Evolutionary conservation across 1,140 invertebrate species (phyloP).

Genomic region (Diachasma alloeum): DNA sequence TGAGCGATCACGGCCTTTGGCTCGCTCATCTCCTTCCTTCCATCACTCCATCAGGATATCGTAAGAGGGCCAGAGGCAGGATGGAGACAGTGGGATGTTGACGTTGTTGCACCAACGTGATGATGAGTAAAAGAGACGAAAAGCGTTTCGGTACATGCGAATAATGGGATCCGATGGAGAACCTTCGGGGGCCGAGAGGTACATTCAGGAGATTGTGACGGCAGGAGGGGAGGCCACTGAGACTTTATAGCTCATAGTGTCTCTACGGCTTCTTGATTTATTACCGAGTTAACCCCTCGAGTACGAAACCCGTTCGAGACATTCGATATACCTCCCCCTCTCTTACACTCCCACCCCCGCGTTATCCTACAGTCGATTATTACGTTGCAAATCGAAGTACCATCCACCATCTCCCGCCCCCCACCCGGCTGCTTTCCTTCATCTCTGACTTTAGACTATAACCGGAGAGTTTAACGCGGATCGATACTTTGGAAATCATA

Average conservation of each 20-base stretch:
- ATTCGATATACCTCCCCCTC: slow-evolving; percentile 40
- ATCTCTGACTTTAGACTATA: not conserved
- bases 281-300: slow-evolving; percentile 58
- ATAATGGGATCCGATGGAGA: slow-evolving; percentile 57
- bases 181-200: slow-evolving; percentile 35
- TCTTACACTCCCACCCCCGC: not conserved
- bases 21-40: slow-evolving; percentile 33
- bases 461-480: not conserved
- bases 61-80: not conserved
- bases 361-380: slow-evolving; percentile 32
- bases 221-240: slow-evolving; percentile 32
- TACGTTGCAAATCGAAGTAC: slow-evolving; percentile 45
- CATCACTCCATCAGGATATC: slow-evolving; percentile 34
- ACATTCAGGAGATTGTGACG: not conserved
- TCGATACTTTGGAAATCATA: slow-evolving; percentile 13
- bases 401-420: not conserved
- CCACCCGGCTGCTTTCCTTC: not conserved
- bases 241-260: slow-evolving; percentile 58
- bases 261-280: slow-evolving; percentile 63
- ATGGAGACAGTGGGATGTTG: slow-evolving; percentile 5
- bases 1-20: slow-evolving; percentile 57
- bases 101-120: slow-evolving; percentile 8
- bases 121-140: slow-evolving; percentile 19
- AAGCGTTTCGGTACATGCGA: slow-evolving; percentile 41
- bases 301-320: slow-evolving; percentile 51